These are phyloP conservation scores for Intellagama lesueurii DNA, from an alignment of 2,797 vertebrate genomes.

Conservation along the genomic window DNA sequence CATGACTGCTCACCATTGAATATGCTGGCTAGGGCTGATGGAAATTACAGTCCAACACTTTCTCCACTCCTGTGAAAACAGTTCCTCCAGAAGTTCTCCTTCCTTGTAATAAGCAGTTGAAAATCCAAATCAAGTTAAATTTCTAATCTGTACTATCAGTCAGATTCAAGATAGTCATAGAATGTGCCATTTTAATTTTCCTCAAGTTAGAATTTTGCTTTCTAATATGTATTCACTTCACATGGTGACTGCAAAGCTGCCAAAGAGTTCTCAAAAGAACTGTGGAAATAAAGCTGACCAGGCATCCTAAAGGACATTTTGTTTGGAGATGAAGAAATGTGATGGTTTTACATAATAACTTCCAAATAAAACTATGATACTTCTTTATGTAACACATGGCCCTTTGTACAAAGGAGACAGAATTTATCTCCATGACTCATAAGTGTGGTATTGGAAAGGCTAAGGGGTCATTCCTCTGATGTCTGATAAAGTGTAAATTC, in stretches of 20 bases:
- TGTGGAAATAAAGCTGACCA: constrained; percentile 26
- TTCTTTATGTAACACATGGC: constrained; percentile 7
- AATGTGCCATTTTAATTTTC: neutral
- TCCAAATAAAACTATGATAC: neutral
- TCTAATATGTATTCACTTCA: constrained; percentile 8
- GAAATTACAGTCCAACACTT: neutral
- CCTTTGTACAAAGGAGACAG: neutral
- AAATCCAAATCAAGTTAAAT: neutral
- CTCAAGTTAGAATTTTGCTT: neutral
- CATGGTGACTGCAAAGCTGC: neutral
- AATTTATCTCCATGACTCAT: constrained; percentile 30
- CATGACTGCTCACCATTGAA: neutral
- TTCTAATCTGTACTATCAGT: neutral
- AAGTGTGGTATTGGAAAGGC: neutral
- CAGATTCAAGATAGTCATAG: neutral
- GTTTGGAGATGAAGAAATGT: constrained; percentile 19
- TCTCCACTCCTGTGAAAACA: neutral
- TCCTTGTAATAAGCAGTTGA: neutral
- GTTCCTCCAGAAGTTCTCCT: too few species aligned
- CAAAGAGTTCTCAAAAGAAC: constrained; percentile 17
- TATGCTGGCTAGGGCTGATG: neutral
- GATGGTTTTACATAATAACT: constrained; percentile 33
- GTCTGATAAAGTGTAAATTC: constrained; percentile 7
- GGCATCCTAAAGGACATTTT: constrained; percentile 24
- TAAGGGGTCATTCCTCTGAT: neutral